phyloP scores from a whole-genome alignment of 2,113 vertebrate genomes.

The Lycaon pictus region DNA sequence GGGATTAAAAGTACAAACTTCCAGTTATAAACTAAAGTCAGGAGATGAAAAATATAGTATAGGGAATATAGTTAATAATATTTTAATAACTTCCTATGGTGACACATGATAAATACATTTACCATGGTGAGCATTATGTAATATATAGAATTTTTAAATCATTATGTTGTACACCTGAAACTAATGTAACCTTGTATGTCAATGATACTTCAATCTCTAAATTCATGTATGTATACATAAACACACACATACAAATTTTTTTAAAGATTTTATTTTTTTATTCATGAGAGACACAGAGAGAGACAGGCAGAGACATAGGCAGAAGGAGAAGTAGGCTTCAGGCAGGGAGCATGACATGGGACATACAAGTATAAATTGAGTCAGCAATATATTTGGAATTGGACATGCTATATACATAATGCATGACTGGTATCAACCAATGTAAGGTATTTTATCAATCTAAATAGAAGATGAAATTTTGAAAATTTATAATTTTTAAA shows the following conservation, averaged over 20 bases:
- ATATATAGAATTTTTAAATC: background rate
- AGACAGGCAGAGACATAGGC: too few species aligned
- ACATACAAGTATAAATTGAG: background rate
- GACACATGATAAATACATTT: background rate
- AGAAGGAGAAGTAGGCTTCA: too few species aligned
- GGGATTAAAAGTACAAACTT: background rate
- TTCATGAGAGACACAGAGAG: too few species aligned
- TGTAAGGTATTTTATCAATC: background rate
- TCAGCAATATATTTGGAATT: background rate
- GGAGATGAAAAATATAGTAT: background rate
- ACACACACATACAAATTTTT: background rate
- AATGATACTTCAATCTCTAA: background rate
- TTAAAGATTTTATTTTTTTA: too few species aligned
- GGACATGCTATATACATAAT: accelerated
- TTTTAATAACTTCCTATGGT: background rate
- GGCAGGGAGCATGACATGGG: too few species aligned
- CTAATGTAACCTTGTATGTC: background rate
- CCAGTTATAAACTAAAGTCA: background rate
- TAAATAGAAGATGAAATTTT: background rate
- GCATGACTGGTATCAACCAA: background rate
- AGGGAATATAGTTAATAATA: background rate
- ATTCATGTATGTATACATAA: background rate
- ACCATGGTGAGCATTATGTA: background rate
- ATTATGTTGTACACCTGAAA: background rate
- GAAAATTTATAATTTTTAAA: background rate